Conservation (phyloP, 2,888 invertebrate species). For the Chaitophorus viminalis region DNA sequence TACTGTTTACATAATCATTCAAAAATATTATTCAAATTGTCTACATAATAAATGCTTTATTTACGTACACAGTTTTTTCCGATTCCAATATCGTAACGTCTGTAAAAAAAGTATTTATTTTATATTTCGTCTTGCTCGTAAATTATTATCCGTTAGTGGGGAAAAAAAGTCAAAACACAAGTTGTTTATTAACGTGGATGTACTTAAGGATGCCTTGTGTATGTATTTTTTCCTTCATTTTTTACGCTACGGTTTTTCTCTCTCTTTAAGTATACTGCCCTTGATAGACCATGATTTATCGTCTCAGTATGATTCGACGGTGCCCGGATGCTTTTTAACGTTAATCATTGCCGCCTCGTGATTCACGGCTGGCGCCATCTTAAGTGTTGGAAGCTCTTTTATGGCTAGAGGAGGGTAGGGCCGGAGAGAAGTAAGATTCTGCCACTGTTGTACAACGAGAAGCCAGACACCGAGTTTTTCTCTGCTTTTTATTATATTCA, state of each 20-base stretch:
- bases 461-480: slow-evolving; percentile 7
- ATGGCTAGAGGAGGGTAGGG: slow-evolving; percentile 22
- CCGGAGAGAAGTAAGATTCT: slow-evolving; percentile 20
- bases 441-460: slow-evolving; percentile 25
- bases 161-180: slow-evolving; percentile 50
- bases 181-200: slow-evolving; percentile 60
- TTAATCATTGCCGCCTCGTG: slow-evolving; percentile 61
- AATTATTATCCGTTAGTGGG: slow-evolving; percentile 47
- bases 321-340: slow-evolving; percentile 62
- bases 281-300: slow-evolving; percentile 60
- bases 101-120: slow-evolving; percentile 23
- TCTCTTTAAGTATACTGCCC: slow-evolving; percentile 30
- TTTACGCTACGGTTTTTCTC: slow-evolving; percentile 27
- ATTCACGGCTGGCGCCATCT: slow-evolving; percentile 61
- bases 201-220: slow-evolving; percentile 54
- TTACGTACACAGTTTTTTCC: too few species aligned
- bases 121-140: slow-evolving; percentile 23
- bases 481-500: not conserved
- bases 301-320: slow-evolving; percentile 60
- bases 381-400: slow-evolving; percentile 58
- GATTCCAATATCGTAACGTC: not conserved
- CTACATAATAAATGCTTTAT: too few species aligned
- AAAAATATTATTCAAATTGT: too few species aligned
- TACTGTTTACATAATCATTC: too few species aligned
- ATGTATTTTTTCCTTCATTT: slow-evolving; percentile 35